Base-by-base conservation (phyloP, 2,113 vertebrate genomes). In the Ochotona curzoniae region DNA sequence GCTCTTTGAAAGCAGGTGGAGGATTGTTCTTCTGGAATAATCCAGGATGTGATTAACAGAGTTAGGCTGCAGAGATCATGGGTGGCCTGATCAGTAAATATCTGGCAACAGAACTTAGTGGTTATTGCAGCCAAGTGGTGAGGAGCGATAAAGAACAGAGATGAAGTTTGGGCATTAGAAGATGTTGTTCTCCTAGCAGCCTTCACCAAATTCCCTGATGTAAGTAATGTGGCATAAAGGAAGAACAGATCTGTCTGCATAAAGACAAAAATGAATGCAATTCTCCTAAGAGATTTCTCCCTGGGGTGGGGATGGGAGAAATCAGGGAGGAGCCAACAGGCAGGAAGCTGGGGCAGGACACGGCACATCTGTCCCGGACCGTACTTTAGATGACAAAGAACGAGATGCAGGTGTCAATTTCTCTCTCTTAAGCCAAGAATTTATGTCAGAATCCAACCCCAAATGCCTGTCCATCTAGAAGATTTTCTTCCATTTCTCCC, bases 401-500 rank as follows among this genome's bases (percentile, higher is more conserved):
- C 75, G 44, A 74, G 67, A 90, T 0, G 0, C 78, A 51, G 26
- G 23, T 28, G 26, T 89, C 18, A n/a, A 8, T 94, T 74, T 94
- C 76, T 83, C 69, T 64, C 32, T 70, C 47, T 13, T 82, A 84
- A 93, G 73, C 25, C 35, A 76, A 83, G 61, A 74, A 23, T 64
- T 87, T 74, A 76, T 12, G 1, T 28, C 82, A 94, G 18, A 86
- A 28, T 83, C 32, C 12, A 0, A 51, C 30, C 84, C 66, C 14
- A 83, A 91, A 84, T 88, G 79, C 60, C 49, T 86, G 28, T 75
- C 38, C 23, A 11, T 71, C 47, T 82, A 54, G 26, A 84, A 95
- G 81, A 95, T 94, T 94, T 90, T 75, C 64, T 96, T 87, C 74
- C 51, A 67, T 84, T 94, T 93, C 23, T 49, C 38, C 38, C 18